phyloP scores from a whole-genome alignment of 2,888 invertebrate genomes.

The Patella ulyssiponensis region DNA sequence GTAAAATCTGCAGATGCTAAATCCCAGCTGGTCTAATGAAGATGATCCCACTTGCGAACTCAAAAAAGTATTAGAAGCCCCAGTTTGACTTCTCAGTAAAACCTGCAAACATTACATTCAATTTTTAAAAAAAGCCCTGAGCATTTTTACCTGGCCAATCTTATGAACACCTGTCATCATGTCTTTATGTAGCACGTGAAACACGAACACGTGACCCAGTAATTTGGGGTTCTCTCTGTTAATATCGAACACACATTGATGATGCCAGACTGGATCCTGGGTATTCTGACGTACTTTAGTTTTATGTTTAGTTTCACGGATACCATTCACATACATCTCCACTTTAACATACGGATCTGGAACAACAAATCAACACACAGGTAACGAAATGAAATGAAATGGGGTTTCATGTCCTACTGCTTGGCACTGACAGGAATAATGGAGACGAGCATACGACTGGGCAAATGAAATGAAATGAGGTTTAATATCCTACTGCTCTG shows the following conservation, averaged over 20 bases:
- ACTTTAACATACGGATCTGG: conserved; percentile 66
- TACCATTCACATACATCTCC: conserved; percentile 66
- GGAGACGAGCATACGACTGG: no score
- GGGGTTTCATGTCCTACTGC: no score
- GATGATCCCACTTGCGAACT: no score
- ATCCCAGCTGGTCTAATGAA: no score
- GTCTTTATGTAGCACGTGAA: conserved; percentile 65
- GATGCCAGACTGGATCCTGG: conserved; percentile 66
- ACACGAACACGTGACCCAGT: conserved; percentile 65
- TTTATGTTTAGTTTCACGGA: conserved; percentile 65
- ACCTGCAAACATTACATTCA: neutral
- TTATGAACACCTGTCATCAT: conserved; percentile 68
- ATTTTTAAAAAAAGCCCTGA: neutral
- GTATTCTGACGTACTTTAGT: conserved; percentile 67
- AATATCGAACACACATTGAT: conserved; percentile 64
- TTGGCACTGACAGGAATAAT: no score
- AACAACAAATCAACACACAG: neutral
- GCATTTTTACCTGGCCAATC: conserved; percentile 59
- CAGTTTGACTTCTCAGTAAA: neutral
- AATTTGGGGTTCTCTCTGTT: conserved; percentile 67
- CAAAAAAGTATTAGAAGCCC: no score
- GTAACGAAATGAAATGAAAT: no score
- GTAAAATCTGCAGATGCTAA: no score
- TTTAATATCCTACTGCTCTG: no score
- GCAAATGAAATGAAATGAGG: no score